Evolutionary conservation across 1,140 invertebrate genomes (phyloP).

Genomic region (Leptinotarsa undecemlineata): DNA sequence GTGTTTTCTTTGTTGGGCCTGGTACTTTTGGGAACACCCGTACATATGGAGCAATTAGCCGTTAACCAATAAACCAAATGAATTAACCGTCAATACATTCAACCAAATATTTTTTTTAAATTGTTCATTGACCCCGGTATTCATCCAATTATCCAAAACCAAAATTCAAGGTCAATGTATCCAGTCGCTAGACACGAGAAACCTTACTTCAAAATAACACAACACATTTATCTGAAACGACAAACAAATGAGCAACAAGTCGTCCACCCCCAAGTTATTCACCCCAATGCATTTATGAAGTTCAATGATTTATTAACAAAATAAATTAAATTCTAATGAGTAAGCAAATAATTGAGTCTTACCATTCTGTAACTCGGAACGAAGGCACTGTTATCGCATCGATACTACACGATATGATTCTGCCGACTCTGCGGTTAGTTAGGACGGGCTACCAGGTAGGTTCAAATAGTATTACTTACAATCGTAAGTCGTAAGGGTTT

Average conservation of each 20-base stretch:
- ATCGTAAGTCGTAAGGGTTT: too few species aligned
- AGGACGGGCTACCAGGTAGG: background rate
- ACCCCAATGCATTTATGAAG: background rate
- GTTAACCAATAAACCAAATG: too few species aligned
- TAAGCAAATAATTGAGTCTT: background rate
- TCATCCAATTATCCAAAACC: background rate
- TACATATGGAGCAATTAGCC: too few species aligned
- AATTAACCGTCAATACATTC: background rate
- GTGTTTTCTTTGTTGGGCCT: too few species aligned
- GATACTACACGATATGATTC: background rate
- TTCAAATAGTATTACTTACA: background rate
- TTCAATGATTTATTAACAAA: slow-evolving; percentile 4
- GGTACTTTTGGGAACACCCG: too few species aligned
- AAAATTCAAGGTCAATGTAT: background rate
- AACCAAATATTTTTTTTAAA: background rate
- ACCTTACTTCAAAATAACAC: background rate
- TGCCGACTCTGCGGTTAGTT: background rate
- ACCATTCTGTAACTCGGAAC: background rate
- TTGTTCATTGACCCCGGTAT: background rate
- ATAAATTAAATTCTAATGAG: background rate
- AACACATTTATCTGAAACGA: background rate
- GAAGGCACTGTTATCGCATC: background rate
- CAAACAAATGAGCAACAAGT: background rate
- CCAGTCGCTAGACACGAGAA: background rate
- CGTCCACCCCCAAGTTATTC: background rate